A percentile compares a stretch with the other conserved stretches of the same genome.
These are phyloP conservation scores for Parauchenoglanis punctatus DNA, from an alignment of 2,797 vertebrate species.

Conservation along the genomic window DNA sequence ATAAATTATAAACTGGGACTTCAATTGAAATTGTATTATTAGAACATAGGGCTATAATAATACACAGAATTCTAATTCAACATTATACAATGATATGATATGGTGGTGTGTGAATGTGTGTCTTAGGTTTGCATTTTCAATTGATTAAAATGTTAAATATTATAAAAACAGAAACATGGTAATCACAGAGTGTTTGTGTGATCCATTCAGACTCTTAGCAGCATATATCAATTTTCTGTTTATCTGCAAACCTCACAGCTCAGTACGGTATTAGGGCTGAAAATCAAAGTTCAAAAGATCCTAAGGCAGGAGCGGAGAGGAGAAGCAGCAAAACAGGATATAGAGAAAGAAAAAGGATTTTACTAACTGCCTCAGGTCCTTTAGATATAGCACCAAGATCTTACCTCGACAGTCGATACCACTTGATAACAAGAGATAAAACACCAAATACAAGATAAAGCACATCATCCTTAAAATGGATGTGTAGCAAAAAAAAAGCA, in stretches of 20 bases:
- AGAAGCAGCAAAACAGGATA: not conserved
- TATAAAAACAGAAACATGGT: not conserved
- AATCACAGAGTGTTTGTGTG: not conserved
- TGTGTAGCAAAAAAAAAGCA: not conserved
- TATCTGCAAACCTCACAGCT: constrained; percentile 20
- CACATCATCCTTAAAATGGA: not conserved
- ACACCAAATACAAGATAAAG: constrained; percentile 13
- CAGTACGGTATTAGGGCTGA: constrained; percentile 36
- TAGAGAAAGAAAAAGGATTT: constrained; percentile 33
- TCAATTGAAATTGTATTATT: not conserved
- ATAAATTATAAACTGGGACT: not conserved
- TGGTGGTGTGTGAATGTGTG: not conserved
- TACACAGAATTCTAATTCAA: not conserved
- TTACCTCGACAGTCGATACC: constrained; percentile 20
- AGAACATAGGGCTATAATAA: not conserved
- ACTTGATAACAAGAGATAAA: constrained; percentile 31
- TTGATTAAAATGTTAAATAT: not conserved
- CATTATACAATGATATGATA: not conserved
- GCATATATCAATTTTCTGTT: constrained; percentile 29
- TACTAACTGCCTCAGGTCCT: constrained; percentile 29
- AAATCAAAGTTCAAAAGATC: constrained; percentile 41
- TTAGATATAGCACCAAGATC: constrained; percentile 21
- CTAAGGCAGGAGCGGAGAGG: constrained; percentile 16
- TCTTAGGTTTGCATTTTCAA: not conserved
- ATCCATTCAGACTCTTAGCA: not conserved